Percentiles rank a stretch among this genome's conserved stretches.
These are phyloP conservation scores for Cephus nigrinus DNA, from an alignment of 2,888 invertebrate genomes.

Conservation along the genomic window DNA sequence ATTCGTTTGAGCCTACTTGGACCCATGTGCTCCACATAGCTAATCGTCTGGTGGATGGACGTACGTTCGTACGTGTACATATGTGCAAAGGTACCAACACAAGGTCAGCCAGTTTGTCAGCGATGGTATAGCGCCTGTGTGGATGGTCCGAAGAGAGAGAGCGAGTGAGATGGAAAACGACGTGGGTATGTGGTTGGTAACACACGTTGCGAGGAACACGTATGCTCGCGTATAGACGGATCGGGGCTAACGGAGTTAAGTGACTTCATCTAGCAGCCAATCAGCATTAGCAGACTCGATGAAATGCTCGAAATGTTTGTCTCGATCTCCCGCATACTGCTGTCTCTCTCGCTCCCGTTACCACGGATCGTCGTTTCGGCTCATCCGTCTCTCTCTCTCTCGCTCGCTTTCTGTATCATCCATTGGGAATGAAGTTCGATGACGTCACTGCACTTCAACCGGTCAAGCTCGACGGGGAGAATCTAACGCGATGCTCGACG, in stretches of 20 bases:
- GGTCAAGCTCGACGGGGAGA: background rate
- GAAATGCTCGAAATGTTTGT: constrained; percentile 20
- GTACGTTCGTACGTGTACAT: background rate
- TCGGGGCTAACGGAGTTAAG: constrained; percentile 42
- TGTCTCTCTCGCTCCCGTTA: background rate
- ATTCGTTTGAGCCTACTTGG: background rate
- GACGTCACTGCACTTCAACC: background rate
- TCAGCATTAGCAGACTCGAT: constrained; percentile 24
- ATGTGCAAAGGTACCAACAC: background rate
- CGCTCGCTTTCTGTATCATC: background rate
- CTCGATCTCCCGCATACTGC: background rate
- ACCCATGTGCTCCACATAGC: background rate
- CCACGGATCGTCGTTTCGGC: background rate
- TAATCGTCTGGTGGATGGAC: background rate
- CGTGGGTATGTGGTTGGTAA: background rate
- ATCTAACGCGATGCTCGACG: background rate
- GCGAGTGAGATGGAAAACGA: too few relatives aligned
- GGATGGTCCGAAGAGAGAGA: background rate
- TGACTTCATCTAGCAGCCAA: constrained; percentile 42
- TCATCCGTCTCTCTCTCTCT: background rate
- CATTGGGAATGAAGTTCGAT: background rate
- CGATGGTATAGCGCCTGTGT: background rate
- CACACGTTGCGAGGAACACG: background rate
- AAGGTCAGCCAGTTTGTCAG: background rate
- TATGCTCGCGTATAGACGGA: background rate